Conservation (phyloP, 2,797 vertebrate species). For the Morelia viridis region DNA sequence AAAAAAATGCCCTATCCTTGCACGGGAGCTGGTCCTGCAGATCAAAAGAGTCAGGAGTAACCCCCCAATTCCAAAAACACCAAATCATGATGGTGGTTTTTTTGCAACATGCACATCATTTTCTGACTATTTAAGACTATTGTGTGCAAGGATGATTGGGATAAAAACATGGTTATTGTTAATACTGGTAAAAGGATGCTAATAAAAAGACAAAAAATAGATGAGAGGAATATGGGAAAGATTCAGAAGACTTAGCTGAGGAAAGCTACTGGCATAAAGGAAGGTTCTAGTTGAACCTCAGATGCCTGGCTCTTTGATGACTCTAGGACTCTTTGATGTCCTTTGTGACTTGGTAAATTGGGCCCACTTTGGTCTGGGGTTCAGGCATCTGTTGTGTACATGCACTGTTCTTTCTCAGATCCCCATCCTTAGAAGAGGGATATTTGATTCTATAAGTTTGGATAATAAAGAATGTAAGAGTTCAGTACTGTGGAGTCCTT, state of each 20-base stretch:
- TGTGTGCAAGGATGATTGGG: not conserved
- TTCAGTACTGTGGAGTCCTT: too few relatives aligned
- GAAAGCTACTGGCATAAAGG: not conserved
- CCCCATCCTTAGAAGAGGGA: not conserved
- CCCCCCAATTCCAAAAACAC: not conserved
- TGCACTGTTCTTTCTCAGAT: not conserved
- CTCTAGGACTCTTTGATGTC: not conserved
- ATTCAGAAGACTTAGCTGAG: not conserved
- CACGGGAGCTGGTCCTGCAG: conserved; percentile 13
- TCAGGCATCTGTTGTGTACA: not conserved
- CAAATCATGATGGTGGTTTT: not conserved
- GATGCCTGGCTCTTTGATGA: not conserved
- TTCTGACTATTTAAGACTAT: not conserved
- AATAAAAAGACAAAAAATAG: not conserved
- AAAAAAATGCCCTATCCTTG: conserved; percentile 33
- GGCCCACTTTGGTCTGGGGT: too few relatives aligned
- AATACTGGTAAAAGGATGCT: not conserved
- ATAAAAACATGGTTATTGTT: not conserved
- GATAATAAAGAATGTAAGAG: not conserved
- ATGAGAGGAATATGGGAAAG: not conserved
- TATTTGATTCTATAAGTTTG: not conserved
- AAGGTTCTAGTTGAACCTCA: not conserved
- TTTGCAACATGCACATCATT: not conserved
- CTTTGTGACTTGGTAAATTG: not conserved
- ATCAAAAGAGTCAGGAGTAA: conserved; percentile 35